Evolutionary conservation across 2,113 vertebrate genomes (phyloP).

Genomic region (Synodontis membranacea): DNA sequence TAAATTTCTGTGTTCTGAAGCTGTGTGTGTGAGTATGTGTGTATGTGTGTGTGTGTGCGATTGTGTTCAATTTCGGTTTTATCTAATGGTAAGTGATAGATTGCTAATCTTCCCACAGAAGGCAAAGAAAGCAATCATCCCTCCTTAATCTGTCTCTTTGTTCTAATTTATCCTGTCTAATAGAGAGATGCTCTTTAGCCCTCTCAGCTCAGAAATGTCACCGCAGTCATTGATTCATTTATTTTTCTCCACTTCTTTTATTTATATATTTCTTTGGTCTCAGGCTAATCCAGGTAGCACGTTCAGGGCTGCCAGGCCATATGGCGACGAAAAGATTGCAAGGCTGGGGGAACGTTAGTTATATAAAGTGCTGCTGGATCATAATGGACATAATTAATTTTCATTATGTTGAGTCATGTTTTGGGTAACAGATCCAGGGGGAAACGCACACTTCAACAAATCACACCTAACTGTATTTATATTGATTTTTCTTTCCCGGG

Average conservation of each 20-base stretch:
- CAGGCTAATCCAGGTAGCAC: not conserved
- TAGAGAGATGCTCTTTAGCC: slow-evolving; percentile 46
- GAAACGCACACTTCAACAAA: slow-evolving; percentile 42
- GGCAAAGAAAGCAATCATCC: slow-evolving; percentile 59
- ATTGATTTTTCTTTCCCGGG: slow-evolving; percentile 53
- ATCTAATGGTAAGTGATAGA: slow-evolving; percentile 58
- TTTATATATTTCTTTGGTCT: slow-evolving; percentile 40
- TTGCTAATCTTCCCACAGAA: slow-evolving; percentile 59
- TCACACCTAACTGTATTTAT: slow-evolving; percentile 46
- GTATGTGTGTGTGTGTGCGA: not conserved
- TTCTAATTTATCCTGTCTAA: slow-evolving; percentile 55
- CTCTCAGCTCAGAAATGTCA: slow-evolving; percentile 53
- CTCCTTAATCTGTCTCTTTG: slow-evolving; percentile 57
- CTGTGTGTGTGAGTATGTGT: slow-evolving; percentile 12
- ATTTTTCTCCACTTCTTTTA: slow-evolving; percentile 38
- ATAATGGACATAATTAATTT: slow-evolving; percentile 41
- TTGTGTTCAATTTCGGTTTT: slow-evolving; percentile 49
- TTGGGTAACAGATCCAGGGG: slow-evolving; percentile 44
- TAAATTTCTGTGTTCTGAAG: slow-evolving; percentile 32
- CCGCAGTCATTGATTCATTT: slow-evolving; percentile 48
- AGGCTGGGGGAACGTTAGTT: slow-evolving; percentile 17
- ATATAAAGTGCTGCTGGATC: slow-evolving; percentile 29
- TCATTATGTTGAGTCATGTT: slow-evolving; percentile 37
- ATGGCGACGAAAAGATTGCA: slow-evolving; percentile 1
- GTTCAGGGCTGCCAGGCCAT: not conserved